A percentile compares a stretch with the other conserved stretches of the same genome.
These are phyloP conservation scores for Semnornis frantzii DNA, from an alignment of 2,113 vertebrate genomes.

Conservation along the genomic window DNA sequence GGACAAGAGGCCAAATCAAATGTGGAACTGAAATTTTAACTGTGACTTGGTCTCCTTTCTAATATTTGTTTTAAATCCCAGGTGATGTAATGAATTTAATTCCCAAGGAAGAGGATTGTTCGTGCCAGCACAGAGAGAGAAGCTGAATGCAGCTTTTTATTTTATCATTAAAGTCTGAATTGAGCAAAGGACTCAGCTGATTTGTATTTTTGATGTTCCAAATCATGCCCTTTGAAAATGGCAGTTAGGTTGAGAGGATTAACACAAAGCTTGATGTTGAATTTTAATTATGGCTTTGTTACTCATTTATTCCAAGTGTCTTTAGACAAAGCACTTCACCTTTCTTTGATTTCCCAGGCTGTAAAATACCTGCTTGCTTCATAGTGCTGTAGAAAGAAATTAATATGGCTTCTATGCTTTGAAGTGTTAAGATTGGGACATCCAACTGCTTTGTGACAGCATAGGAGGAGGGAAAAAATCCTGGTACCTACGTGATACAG, in stretches of 20 bases:
- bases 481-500: not conserved
- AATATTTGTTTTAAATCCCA: not conserved
- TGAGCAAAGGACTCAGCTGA: conserved; percentile 3
- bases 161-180: not conserved
- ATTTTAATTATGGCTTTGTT: conserved; percentile 65
- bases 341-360: conserved; percentile 47
- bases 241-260: conserved; percentile 44
- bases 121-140: not conserved
- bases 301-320: conserved; percentile 7
- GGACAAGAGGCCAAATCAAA: not conserved
- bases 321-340: conserved; percentile 64
- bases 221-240: conserved; percentile 40
- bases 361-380: conserved; percentile 45
- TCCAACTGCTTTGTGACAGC: not conserved
- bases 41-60: not conserved
- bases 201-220: conserved; percentile 44
- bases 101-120: not conserved
- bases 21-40: not conserved
- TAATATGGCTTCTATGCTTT: conserved; percentile 35
- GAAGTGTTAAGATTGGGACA: not conserved
- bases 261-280: conserved; percentile 50
- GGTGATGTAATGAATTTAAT: not conserved
- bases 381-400: conserved; percentile 13
- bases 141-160: not conserved
- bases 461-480: not conserved